phyloP scores from a whole-genome alignment of 2,888 invertebrate genomes.

The Tryphoninae sp. region DNA sequence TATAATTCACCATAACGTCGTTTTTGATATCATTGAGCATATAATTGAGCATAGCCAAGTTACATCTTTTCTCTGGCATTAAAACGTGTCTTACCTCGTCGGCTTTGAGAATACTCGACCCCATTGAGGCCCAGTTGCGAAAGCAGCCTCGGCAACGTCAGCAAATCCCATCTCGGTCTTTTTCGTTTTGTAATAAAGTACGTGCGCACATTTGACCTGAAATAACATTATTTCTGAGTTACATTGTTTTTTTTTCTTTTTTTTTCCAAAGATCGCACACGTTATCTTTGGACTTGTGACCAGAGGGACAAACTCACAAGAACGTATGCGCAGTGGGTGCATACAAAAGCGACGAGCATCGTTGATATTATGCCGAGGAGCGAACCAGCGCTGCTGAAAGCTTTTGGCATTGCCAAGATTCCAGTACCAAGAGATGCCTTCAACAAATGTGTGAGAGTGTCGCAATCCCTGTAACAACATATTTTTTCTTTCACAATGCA shows the following conservation, averaged over 20 bases:
- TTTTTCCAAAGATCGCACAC: background rate
- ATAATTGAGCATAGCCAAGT: no score
- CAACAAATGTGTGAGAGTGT: conserved; percentile 95
- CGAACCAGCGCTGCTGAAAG: conserved; percentile 94
- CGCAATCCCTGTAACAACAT: conserved; percentile 88
- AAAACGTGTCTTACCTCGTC: conserved; percentile 84
- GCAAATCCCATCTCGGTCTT: conserved; percentile 91
- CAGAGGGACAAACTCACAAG: conserved; percentile 84
- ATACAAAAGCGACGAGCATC: conserved; percentile 92
- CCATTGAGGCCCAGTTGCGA: conserved; percentile 89
- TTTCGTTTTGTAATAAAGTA: conserved; percentile 88
- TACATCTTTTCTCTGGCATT: background rate
- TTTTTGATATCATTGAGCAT: no score
- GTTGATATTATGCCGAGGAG: conserved; percentile 92
- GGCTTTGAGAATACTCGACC: conserved; percentile 85
- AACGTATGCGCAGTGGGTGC: conserved; percentile 97
- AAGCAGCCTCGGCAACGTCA: conserved; percentile 91
- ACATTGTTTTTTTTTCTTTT: background rate
- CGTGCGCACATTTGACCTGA: conserved; percentile 92
- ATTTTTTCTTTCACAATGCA: conserved; percentile 47
- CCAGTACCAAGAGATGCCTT: conserved; percentile 98
- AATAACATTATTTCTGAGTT: background rate
- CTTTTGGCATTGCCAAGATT: conserved; percentile 96
- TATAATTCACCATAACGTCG: no score
- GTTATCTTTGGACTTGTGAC: conserved; percentile 16